Evolutionary conservation across 2,888 invertebrate species (phyloP).

Genomic region (Tetanocera ferruginea): DNA sequence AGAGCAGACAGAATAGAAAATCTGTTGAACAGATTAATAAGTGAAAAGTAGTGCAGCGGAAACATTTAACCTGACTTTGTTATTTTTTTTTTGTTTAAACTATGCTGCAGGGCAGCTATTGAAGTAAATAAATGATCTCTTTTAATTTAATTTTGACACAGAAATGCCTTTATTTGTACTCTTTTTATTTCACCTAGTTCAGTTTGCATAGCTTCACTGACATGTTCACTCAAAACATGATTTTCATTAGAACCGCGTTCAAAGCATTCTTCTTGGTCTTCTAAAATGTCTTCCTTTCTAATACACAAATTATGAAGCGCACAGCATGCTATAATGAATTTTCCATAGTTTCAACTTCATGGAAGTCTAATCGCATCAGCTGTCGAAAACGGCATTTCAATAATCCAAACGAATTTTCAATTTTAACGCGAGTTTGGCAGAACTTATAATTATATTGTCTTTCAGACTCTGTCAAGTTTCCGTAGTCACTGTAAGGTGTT

Average conservation of each 20-base stretch:
- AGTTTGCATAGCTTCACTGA: constrained; percentile 8
- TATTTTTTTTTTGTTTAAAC: background rate
- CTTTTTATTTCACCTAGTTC: constrained; percentile 33
- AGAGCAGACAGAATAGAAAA: background rate
- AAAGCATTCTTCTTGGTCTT: background rate
- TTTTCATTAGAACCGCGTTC: background rate
- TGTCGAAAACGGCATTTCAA: constrained; percentile 53
- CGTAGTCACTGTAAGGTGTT: constrained; percentile 56
- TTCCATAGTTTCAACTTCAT: constrained; percentile 40
- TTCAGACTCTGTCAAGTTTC: constrained; percentile 52
- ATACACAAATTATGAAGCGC: too few species aligned
- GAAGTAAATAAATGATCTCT: background rate
- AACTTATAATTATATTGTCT: constrained; percentile 55
- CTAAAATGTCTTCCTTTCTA: constrained; percentile 54
- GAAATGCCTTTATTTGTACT: constrained; percentile 29
- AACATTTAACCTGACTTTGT: background rate
- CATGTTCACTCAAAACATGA: background rate
- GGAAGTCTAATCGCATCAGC: constrained; percentile 39
- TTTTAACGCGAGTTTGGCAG: constrained; percentile 52
- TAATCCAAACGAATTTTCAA: constrained; percentile 61
- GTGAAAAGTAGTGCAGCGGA: background rate
- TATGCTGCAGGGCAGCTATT: too few species aligned
- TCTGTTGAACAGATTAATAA: background rate
- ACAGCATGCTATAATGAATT: constrained; percentile 54
- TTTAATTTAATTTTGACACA: background rate